Evolutionary conservation across 2,797 vertebrate species (phyloP).

Genomic region (Pitangus sulphuratus): DNA sequence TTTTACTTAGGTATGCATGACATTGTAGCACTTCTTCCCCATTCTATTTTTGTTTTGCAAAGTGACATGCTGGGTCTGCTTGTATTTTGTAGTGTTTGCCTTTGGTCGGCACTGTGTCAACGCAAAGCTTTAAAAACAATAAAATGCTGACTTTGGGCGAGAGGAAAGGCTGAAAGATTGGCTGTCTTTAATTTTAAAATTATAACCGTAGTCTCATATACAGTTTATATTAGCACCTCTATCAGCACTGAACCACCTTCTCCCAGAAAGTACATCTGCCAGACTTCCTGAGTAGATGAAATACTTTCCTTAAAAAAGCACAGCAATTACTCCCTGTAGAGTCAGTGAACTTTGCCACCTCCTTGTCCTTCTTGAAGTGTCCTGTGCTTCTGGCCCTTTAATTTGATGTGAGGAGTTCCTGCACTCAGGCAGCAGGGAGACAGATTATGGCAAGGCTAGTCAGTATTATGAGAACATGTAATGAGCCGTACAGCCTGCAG

Average conservation of each 20-base stretch:
- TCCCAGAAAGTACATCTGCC: not conserved
- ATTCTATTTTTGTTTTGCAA: not conserved
- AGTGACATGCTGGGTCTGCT: not conserved
- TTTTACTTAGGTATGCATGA: not conserved
- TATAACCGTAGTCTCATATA: not conserved
- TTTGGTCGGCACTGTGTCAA: constrained; percentile 11
- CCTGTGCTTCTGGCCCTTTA: constrained; percentile 2
- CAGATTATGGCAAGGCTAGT: not conserved
- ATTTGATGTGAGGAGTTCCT: not conserved
- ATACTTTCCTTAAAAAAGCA: not conserved
- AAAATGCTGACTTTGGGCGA: not conserved
- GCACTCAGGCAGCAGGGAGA: not conserved
- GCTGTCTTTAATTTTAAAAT: not conserved
- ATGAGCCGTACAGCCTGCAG: not conserved
- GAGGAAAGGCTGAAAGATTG: not conserved
- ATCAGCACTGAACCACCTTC: not conserved
- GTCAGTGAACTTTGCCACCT: not conserved
- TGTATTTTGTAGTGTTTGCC: constrained; percentile 30
- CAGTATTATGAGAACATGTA: not conserved
- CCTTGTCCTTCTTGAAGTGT: not conserved
- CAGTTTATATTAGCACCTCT: not conserved
- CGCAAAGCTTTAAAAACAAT: not conserved
- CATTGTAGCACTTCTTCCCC: not conserved
- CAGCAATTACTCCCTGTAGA: not conserved
- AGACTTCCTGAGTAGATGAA: not conserved